Base-by-base conservation (phyloP, 2,113 vertebrate genomes). In the Marmota monax region DNA sequence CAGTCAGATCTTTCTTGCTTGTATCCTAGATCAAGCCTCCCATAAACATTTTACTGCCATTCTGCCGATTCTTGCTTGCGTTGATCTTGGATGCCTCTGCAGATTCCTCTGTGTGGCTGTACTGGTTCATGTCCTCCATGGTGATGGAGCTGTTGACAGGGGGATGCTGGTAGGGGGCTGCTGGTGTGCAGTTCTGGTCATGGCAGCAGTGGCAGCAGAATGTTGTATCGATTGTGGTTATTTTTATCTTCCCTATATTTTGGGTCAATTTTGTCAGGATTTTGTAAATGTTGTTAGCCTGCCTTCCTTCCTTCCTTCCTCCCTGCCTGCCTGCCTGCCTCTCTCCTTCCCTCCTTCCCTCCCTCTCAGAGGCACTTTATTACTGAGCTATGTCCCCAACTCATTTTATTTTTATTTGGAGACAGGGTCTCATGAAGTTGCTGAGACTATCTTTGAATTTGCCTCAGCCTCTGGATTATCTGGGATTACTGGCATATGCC, bases 31-130 rank as follows among this genome's bases (percentile, higher is more conserved):
- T 99, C 90, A 99, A 98, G 65, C 99, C 99, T 79, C 99, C 99
- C 90, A 99, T 99, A 90, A 99, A 99, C 99, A 99, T 99, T 96
- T 99, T 99, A 95, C 99, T 99, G 76, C 99, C 99, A 95, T 99
- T 99, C 97, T 99, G 98, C 98, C 98, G 99, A 61, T 53, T 53
- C 51, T 53, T 53, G 51, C 51, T 53, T 53, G 51, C 51, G 14
- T 53, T 53, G 51, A 53, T 53, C 51, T 53, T 16, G 51, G 51
- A 53, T 53, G 12, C 51, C 51, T 17, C 13, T 53, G 51, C 14
- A 97, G 98, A 99, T 34, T 99, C 99, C 73, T 99, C 99, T 63
- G 98, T 97, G 95, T 98, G 98, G 80, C 98, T 98, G 88, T 98
- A 98, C 87, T 98, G 98, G 78, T 97, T 98, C 88, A 98, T 67